Evolutionary conservation across 2,888 invertebrate genomes (phyloP).

Genomic region (Unio pictorum): DNA sequence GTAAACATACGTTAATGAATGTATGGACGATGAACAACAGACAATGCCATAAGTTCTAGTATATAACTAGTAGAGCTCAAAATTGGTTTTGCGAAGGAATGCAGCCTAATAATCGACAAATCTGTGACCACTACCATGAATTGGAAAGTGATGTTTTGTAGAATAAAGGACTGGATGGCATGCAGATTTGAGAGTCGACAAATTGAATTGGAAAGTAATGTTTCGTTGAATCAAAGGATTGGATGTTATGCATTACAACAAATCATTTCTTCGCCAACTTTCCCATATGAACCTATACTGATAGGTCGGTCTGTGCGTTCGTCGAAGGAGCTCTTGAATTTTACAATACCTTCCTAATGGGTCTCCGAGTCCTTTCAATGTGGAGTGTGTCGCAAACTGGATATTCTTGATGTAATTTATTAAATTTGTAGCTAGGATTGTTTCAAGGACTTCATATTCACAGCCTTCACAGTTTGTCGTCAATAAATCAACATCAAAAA

Average conservation of each 20-base stretch:
- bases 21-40: too few species aligned
- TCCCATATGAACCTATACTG: slow-evolving; percentile 38
- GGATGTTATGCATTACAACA: not conserved
- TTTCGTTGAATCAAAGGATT: not conserved
- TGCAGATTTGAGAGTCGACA: not conserved
- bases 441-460: slow-evolving; percentile 37
- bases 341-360: slow-evolving; percentile 33
- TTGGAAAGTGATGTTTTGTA: too few species aligned
- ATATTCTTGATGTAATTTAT: slow-evolving; percentile 33
- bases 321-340: slow-evolving; percentile 28
- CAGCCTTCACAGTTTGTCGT: slow-evolving; percentile 44
- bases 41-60: too few species aligned
- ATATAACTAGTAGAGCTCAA: too few species aligned
- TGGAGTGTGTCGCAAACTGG: slow-evolving; percentile 37
- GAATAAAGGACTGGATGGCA: not conserved
- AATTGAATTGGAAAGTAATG: too few species aligned
- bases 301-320: slow-evolving; percentile 39
- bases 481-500: slow-evolving; percentile 35
- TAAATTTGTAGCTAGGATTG: slow-evolving; percentile 22
- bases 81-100: too few species aligned
- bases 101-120: too few species aligned
- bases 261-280: slow-evolving; percentile 31
- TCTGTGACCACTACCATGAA: too few species aligned
- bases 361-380: slow-evolving; percentile 10
- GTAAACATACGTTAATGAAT: too few species aligned